Evolutionary conservation across 2,888 invertebrate genomes (phyloP).

Genomic region (Malthinus flaveolus): DNA sequence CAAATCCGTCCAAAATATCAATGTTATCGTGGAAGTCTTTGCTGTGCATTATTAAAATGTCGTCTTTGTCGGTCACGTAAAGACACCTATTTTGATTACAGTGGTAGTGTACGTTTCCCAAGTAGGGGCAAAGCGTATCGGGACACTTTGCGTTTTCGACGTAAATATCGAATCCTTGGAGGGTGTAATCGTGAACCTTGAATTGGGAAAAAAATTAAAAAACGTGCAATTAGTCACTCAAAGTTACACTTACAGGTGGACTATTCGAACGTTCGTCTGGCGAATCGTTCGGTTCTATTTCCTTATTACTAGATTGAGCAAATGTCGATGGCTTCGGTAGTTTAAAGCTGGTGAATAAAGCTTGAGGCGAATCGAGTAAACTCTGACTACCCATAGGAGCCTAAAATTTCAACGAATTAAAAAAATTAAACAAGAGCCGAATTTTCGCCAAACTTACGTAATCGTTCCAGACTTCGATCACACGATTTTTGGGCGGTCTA

Average conservation of each 20-base stretch:
- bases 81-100: slow-evolving; percentile 82
- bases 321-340: slow-evolving; percentile 69
- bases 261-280: slow-evolving; percentile 52
- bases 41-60: slow-evolving; percentile 79
- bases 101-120: slow-evolving; percentile 78
- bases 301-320: slow-evolving; percentile 45
- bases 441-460: slow-evolving; percentile 73
- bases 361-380: slow-evolving; percentile 74
- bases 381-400: slow-evolving; percentile 50
- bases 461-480: slow-evolving; percentile 89
- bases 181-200: slow-evolving; percentile 59
- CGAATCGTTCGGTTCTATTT: slow-evolving; percentile 48
- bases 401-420: slow-evolving; percentile 33
- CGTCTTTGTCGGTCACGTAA: slow-evolving; percentile 78
- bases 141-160: slow-evolving; percentile 70
- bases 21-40: slow-evolving; percentile 84
- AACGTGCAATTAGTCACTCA: slow-evolving; percentile 32
- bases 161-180: slow-evolving; percentile 66
- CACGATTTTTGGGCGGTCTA: slow-evolving; percentile 94
- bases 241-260: slow-evolving; percentile 43
- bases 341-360: slow-evolving; percentile 92
- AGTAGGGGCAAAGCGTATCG: slow-evolving; percentile 73
- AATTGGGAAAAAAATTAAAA: not conserved
- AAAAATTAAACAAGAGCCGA: too few relatives aligned
- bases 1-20: slow-evolving; percentile 82